A percentile compares a stretch with the other conserved stretches of the same genome.
These are phyloP conservation scores for Cherax destructor DNA, from an alignment of 1,140 invertebrate species.

Conservation along the genomic window DNA sequence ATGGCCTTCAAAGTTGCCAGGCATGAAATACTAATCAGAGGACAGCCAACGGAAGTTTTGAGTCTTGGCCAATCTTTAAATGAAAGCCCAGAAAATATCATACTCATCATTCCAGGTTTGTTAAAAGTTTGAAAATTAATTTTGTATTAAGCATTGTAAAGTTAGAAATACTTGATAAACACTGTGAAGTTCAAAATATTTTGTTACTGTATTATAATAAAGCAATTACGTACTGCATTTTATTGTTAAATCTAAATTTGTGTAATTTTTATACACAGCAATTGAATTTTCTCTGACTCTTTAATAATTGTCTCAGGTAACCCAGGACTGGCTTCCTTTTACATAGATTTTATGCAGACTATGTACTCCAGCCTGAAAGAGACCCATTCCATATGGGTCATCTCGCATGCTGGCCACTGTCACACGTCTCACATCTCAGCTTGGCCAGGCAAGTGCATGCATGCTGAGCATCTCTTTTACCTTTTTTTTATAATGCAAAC, in stretches of 20 bases:
- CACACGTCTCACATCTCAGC: not conserved
- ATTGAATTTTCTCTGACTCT: not conserved
- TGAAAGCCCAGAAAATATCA: constrained; percentile 33
- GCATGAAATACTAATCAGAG: constrained; percentile 22
- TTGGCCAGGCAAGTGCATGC: constrained; percentile 19
- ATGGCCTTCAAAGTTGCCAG: not conserved
- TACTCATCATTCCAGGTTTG: constrained; percentile 57
- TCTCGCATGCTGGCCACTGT: constrained; percentile 57
- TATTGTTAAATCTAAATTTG: not conserved
- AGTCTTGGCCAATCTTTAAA: constrained; percentile 27
- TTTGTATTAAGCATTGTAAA: not conserved
- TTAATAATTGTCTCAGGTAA: constrained; percentile 13
- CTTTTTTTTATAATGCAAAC: no score
- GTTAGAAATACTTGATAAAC: not conserved
- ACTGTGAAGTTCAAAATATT: not conserved
- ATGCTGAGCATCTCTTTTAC: no score
- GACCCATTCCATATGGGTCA: constrained; percentile 33
- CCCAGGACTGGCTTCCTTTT: constrained; percentile 39
- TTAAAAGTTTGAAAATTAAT: not conserved
- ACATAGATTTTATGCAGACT: constrained; percentile 25
- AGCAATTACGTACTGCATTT: no score
- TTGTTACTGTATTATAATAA: no score
- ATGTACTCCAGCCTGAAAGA: not conserved
- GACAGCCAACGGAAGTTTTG: constrained; percentile 45
- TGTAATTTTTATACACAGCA: not conserved